Base-by-base conservation (phyloP, 1,140 invertebrate species). In the Drosophila kikkawai region DNA sequence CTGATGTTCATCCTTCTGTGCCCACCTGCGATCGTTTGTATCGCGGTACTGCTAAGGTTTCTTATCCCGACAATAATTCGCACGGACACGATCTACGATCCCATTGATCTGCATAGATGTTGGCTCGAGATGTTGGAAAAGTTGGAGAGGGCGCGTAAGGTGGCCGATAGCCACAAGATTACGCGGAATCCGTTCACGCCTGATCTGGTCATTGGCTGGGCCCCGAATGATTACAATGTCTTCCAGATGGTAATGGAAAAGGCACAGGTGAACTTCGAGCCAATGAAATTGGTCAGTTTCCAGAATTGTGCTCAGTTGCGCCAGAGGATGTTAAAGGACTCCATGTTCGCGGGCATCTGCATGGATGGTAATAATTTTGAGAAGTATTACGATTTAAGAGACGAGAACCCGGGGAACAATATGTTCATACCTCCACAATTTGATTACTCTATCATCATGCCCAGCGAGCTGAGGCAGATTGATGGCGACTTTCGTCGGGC, bases 261-360 rank as follows among this genome's bases (percentile, higher is more conserved):
- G 15, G 41, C 71, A 0, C 2, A 19, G 2, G 0, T 2, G 1
- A 7, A 45, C 0, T 15, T 91, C 7, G 13, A 42, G 0, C 36
- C 56, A 0, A 61, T 88, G 66, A 7, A 11, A 2, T 8, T 44
- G 2, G 3, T 26, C 0, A 9, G 7, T 0, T 79, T 55, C 17
- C 4, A 15, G 0, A 37, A 60, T 5, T 90, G 85, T 12, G 1
- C 7, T 0, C 6, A 45, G 1, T 2, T 88, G 50, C 17, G 42
- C 7, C 0, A 26, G 0, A 32, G 37, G 0, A 8, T 91, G 8
- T 3, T 37, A 6, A 2, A 34, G 3, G 29, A 77, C 0, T 64
- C 1, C 1, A 47, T 76, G 1, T 91, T 80, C 19, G 82, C 86
- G 0, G 86, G 85, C 26, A 32, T 90, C 7, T 90, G 85, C 22